Conservation (phyloP, 1,140 invertebrate genomes). For the Anthonomus grandis region DNA sequence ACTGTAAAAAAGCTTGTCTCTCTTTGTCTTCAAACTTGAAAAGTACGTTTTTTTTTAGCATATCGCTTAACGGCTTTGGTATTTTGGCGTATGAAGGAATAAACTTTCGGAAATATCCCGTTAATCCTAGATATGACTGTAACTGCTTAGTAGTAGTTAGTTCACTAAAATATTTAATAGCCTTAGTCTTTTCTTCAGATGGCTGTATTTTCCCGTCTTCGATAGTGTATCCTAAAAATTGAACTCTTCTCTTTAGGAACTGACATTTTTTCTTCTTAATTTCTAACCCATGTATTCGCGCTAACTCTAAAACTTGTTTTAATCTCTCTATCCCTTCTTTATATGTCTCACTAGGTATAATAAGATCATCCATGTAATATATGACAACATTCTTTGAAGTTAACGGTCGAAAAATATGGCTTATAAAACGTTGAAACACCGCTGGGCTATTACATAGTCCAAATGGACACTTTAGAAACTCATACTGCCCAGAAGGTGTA, state of each 20-base stretch:
- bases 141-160: conserved; percentile 39
- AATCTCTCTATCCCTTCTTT: conserved; percentile 15
- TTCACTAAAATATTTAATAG: conserved; percentile 37
- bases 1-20: conserved; percentile 26
- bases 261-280: conserved; percentile 44
- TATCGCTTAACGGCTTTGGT: conserved; percentile 34
- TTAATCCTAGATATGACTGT: conserved; percentile 40
- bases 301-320: conserved; percentile 34
- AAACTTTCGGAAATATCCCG: conserved; percentile 43
- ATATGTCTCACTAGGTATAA: conserved; percentile 28
- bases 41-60: conserved; percentile 8
- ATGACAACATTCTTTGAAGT: conserved; percentile 33
- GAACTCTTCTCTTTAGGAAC: conserved; percentile 19
- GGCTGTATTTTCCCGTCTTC: conserved; percentile 27
- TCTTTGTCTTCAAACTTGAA: not conserved
- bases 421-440: conserved; percentile 27
- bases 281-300: conserved; percentile 41
- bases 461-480: conserved; percentile 47
- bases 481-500: conserved; percentile 43
- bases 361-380: conserved; percentile 31
- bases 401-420: conserved; percentile 35
- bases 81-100: conserved; percentile 34
- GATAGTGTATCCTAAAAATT: conserved; percentile 22
- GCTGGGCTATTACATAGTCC: conserved; percentile 31
- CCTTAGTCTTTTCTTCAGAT: conserved; percentile 38